Percentiles rank a stretch among this genome's conserved stretches.
Evolutionary conservation across 2,797 vertebrate species (phyloP).

Genomic region (Neosalanx taihuensis): DNA sequence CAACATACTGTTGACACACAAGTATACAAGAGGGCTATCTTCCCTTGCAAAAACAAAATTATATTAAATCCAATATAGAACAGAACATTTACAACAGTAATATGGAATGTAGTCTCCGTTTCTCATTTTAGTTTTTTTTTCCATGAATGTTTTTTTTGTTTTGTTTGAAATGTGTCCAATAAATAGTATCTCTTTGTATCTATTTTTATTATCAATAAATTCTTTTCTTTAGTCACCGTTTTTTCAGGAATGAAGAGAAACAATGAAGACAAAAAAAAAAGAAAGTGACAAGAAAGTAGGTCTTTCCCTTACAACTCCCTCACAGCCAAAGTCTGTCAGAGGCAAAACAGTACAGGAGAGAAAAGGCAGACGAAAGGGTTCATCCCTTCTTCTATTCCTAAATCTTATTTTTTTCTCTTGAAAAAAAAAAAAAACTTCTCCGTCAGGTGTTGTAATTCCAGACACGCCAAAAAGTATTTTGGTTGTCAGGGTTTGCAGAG

Average conservation of each 20-base stretch:
- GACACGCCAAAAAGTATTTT: conserved; percentile 35
- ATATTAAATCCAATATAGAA: conserved; percentile 63
- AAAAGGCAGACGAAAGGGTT: conserved; percentile 47
- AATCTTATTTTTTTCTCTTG: conserved; percentile 45
- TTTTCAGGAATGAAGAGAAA: conserved; percentile 64
- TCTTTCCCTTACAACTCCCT: conserved; percentile 38
- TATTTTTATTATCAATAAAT: conserved; percentile 70
- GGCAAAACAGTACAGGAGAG: conserved; percentile 39
- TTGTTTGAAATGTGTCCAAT: conserved; percentile 73
- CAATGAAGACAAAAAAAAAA: conserved; percentile 50
- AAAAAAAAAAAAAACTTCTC: conserved; percentile 19
- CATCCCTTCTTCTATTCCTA: conserved; percentile 62
- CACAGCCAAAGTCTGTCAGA: conserved; percentile 46
- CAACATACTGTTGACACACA: conserved; percentile 76
- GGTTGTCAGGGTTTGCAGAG: conserved; percentile 35
- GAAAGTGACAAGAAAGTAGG: conserved; percentile 50
- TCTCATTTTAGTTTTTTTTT: conserved; percentile 35
- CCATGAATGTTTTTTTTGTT: conserved; percentile 59
- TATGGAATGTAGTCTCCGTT: conserved; percentile 74
- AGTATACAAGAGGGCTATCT: conserved; percentile 63
- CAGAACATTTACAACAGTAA: conserved; percentile 69
- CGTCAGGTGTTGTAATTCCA: conserved; percentile 39
- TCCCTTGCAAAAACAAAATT: conserved; percentile 74
- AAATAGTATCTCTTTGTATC: conserved; percentile 75
- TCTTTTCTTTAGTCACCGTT: conserved; percentile 64